phyloP scores from a whole-genome alignment of 2,888 invertebrate genomes.

The Meganola albula region DNA sequence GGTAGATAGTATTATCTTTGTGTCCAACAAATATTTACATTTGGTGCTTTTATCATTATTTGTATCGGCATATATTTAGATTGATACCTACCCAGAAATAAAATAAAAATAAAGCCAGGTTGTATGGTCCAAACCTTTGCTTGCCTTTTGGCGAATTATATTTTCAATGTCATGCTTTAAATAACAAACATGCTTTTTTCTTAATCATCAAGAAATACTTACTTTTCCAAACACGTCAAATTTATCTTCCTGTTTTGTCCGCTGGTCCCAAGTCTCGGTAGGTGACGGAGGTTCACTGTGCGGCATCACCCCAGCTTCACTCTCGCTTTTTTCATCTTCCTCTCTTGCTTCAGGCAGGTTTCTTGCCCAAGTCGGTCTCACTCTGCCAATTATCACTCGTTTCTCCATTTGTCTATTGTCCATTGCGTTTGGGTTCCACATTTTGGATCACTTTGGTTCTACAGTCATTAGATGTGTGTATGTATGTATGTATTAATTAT shows the following conservation, averaged over 20 bases:
- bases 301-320: conserved; percentile 55
- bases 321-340: conserved; percentile 61
- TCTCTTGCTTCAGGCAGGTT: conserved; percentile 66
- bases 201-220: conserved; percentile 26
- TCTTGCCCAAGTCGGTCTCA: conserved; percentile 75
- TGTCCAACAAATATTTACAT: too few species aligned
- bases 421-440: conserved; percentile 71
- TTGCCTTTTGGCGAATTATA: too few species aligned
- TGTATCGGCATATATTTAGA: too few species aligned
- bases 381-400: conserved; percentile 77
- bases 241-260: conserved; percentile 68
- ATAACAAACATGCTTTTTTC: too few species aligned
- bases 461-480: conserved; percentile 13
- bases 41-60: too few species aligned
- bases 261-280: conserved; percentile 60
- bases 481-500: too few species aligned
- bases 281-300: conserved; percentile 68
- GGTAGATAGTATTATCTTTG: too few species aligned
- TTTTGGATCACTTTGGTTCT: conserved; percentile 26
- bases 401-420: conserved; percentile 77
- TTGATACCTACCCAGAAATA: too few species aligned
- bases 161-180: too few species aligned
- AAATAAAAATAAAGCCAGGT: too few species aligned
- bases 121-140: too few species aligned
- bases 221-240: conserved; percentile 79